Evolutionary conservation across 2,888 invertebrate species (phyloP), one percentile per base, ranked within the genome.

Genomic region (Torymus aiolomorphi): DNA sequence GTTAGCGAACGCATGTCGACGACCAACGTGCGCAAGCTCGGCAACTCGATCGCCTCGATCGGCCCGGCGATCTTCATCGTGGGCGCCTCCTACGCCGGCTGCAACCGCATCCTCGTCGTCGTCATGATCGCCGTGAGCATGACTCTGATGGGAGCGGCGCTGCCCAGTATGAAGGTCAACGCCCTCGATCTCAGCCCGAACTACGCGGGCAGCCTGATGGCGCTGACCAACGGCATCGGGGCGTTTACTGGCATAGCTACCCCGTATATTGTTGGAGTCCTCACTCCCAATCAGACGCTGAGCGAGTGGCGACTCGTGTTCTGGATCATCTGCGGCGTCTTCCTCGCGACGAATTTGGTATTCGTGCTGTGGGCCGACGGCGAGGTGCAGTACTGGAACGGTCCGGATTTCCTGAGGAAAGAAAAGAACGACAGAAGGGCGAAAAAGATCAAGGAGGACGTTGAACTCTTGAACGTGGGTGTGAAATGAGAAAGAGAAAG

Each of bases 291-390:
- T 16, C 85, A 86, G 3, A 83, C 84, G 0, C 70, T 87, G 3
- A 89, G 90, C 31, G 93, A 96, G 91, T 97, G 97, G 97, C 92
- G 95, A 49, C 86, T 92, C 0, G 96, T 96, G 0, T 96, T 96
- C 88, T 96, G 96, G 95, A 94, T 96, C 54, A 94, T 96, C 63
- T 92, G 95, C 12, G 94, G 87, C 0, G 93, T 96, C 1, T 92
- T 96, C 80, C 89, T 93, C 0, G 80, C 93, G 0, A 95, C 96
- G 1, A 95, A 95, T 86, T 57, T 94, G 0, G 86, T 96, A 10
- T 97, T 95, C 88, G 85, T 94, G 1, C 70, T 95, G 5, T 95
- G 93, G 88, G 96, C 95, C 0, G 94, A 94, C 82, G 96, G 95
- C 0, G 94, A 96, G 57, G 93, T 95, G 62, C 94, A 95, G 81